Evolutionary conservation across 2,888 invertebrate genomes (phyloP).

Genomic region (Drosophila aldrichi): DNA sequence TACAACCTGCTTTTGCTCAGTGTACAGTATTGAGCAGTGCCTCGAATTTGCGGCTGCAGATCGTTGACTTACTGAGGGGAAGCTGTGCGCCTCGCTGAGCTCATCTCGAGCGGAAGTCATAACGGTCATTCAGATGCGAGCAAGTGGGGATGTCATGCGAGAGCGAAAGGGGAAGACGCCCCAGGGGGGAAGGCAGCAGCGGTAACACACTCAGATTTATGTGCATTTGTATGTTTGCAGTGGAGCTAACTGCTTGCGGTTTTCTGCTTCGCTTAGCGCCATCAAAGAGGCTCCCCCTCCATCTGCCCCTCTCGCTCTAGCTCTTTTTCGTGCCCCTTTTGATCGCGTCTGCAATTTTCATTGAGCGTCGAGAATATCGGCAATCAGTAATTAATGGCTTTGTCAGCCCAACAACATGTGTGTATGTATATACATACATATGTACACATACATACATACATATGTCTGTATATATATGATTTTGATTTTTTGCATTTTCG

Average conservation of each 20-base stretch:
- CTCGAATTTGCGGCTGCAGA: conserved; percentile 36
- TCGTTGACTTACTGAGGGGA: conserved; percentile 54
- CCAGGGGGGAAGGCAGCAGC: too few species aligned
- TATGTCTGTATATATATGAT: conserved; percentile 45
- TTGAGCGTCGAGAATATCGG: conserved; percentile 69
- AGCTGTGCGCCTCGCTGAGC: conserved; percentile 32
- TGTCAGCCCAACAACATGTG: conserved; percentile 47
- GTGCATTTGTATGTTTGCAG: conserved; percentile 13
- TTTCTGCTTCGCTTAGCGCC: conserved; percentile 76
- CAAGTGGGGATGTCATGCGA: neutral
- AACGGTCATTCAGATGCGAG: conserved; percentile 58
- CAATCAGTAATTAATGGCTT: conserved; percentile 80
- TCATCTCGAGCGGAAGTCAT: conserved; percentile 70
- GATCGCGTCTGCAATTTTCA: conserved; percentile 55
- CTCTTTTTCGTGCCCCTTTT: neutral
- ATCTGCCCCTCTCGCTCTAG: too few species aligned
- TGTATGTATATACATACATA: neutral
- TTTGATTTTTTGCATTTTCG: conserved; percentile 76
- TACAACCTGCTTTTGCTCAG: neutral
- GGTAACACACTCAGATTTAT: conserved; percentile 37
- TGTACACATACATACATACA: conserved; percentile 9
- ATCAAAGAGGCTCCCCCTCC: conserved; percentile 20
- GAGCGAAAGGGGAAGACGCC: too few species aligned
- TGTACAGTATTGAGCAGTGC: conserved; percentile 44
- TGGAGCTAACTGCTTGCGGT: conserved; percentile 20